A percentile compares a stretch with the other conserved stretches of the same genome.
These are phyloP conservation scores for Punctoribates punctum DNA, from an alignment of 2,888 invertebrate genomes.

Conservation along the genomic window DNA sequence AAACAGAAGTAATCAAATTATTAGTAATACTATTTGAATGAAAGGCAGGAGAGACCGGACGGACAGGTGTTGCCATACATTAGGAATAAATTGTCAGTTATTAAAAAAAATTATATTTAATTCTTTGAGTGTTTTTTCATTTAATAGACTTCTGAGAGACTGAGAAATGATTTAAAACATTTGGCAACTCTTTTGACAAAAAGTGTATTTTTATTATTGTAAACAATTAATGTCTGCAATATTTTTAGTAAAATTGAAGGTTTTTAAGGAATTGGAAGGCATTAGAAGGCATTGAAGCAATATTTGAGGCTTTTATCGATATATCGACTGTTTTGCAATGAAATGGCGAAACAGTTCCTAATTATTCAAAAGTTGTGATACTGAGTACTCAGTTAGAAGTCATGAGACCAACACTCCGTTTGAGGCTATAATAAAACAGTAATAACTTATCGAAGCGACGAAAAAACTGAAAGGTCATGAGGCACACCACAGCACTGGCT, in stretches of 20 bases:
- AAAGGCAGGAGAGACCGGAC: no score
- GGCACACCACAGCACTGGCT: conserved; percentile 19
- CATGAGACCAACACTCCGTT: conserved; percentile 22
- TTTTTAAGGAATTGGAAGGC: background rate
- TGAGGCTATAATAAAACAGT: conserved; percentile 27
- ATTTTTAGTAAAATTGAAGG: background rate
- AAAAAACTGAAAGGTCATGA: conserved; percentile 33
- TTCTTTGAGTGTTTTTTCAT: no score
- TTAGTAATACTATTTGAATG: no score
- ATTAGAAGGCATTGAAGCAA: conserved; percentile 14
- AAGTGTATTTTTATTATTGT: background rate
- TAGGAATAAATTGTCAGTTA: no score
- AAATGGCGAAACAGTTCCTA: background rate
- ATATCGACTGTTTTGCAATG: conserved; percentile 16
- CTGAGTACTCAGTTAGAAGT: conserved; percentile 8
- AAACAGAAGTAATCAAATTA: no score
- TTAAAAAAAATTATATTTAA: no score
- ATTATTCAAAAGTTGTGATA: conserved; percentile 26
- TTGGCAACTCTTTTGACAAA: background rate
- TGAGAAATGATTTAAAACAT: background rate
- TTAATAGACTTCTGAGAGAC: no score
- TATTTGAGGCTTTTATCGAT: background rate
- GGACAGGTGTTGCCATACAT: no score
- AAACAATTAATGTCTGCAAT: conserved; percentile 7
- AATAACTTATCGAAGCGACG: conserved; percentile 26